phyloP scores from a whole-genome alignment of 2,797 vertebrate genomes.

The Pteropus rufus region DNA sequence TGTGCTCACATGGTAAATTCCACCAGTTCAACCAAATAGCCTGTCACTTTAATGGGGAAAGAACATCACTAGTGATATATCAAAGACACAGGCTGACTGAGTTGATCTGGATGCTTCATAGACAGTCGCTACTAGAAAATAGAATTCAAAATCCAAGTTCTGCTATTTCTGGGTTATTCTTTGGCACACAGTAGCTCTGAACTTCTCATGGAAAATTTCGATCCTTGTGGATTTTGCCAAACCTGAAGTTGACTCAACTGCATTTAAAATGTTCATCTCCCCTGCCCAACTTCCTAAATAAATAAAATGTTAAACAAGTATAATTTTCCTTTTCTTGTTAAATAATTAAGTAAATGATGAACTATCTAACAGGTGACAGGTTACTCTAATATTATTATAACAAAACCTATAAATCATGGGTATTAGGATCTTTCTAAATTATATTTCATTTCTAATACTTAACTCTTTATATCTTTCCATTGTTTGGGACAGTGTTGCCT shows the following conservation, averaged over 20 bases:
- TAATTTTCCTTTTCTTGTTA: conserved; percentile 16
- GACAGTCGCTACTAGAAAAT: background rate
- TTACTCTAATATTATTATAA: background rate
- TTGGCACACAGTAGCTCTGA: background rate
- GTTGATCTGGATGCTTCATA: background rate
- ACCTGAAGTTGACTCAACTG: background rate
- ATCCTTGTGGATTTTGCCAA: background rate
- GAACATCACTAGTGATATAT: background rate
- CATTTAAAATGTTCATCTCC: background rate
- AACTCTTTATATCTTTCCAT: background rate
- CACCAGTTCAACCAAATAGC: background rate
- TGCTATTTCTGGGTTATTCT: background rate
- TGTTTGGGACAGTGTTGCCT: background rate
- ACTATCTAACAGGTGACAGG: background rate
- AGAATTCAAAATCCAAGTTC: background rate
- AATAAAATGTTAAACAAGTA: conserved; percentile 3
- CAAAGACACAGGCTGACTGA: background rate
- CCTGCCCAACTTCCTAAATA: background rate
- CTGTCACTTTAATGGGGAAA: background rate
- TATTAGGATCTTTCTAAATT: background rate
- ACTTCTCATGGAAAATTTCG: background rate
- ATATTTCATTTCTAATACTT: background rate
- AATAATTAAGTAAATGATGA: background rate
- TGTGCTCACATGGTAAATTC: rapidly evolving
- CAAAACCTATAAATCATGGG: background rate